phyloP scores from a whole-genome alignment of 2,113 vertebrate genomes.

The Carassius gibelio region DNA sequence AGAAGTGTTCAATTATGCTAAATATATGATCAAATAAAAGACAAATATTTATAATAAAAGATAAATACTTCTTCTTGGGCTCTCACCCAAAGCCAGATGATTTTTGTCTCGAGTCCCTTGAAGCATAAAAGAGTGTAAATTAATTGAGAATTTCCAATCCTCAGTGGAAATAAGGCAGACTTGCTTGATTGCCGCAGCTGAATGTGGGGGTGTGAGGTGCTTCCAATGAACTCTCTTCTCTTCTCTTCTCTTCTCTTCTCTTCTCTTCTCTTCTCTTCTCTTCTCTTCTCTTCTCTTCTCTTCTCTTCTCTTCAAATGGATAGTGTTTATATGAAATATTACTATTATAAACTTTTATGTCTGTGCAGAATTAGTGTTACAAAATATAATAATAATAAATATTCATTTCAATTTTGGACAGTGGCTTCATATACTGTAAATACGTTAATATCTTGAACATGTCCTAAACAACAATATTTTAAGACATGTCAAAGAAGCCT shows the following conservation, averaged over 20 bases:
- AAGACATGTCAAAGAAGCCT: neutral
- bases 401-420: no score
- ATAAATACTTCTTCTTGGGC: slow-evolving; percentile 28
- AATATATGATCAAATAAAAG: neutral
- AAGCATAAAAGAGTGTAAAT: slow-evolving; percentile 39
- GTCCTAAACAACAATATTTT: no score
- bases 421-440: no score
- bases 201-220: neutral
- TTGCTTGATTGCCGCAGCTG: slow-evolving; percentile 30
- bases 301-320: neutral
- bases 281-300: slow-evolving; percentile 5
- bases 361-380: no score
- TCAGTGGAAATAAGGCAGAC: slow-evolving; percentile 51
- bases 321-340: no score
- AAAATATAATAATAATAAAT: no score
- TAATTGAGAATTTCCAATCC: slow-evolving; percentile 61
- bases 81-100: slow-evolving; percentile 5
- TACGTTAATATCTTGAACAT: no score
- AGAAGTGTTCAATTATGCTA: slow-evolving; percentile 37
- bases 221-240: neutral
- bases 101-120: slow-evolving; percentile 42
- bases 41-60: slow-evolving; percentile 14
- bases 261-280: slow-evolving; percentile 19
- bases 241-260: neutral
- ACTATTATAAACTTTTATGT: no score